Evolutionary conservation across 2,113 vertebrate species (phyloP).

Genomic region (Tragelaphus imberbis): DNA sequence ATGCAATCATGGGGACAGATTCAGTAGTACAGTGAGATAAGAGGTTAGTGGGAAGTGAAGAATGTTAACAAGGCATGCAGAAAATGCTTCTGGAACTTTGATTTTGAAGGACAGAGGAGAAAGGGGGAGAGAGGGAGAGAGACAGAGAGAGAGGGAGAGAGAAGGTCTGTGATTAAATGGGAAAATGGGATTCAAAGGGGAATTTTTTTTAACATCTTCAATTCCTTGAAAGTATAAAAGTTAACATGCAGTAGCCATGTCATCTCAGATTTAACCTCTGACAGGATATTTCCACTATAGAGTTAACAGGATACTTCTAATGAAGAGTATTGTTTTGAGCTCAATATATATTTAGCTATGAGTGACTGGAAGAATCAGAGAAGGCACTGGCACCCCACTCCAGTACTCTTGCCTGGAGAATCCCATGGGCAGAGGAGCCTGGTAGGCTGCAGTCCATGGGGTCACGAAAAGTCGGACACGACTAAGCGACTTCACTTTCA

Average conservation of each 20-base stretch:
- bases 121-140: neutral
- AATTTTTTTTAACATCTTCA: neutral
- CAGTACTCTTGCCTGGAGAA: too few species aligned
- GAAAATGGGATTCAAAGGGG: neutral
- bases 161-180: neutral
- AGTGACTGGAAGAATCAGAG: neutral
- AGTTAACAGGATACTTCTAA: neutral
- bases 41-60: neutral
- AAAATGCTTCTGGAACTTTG: neutral
- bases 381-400: too few species aligned
- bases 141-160: neutral
- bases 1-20: neutral
- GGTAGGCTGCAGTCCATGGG: too few species aligned
- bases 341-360: neutral
- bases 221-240: neutral
- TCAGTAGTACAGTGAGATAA: neutral
- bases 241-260: neutral
- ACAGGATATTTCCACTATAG: neutral
- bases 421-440: too few species aligned
- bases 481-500: too few species aligned
- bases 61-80: neutral
- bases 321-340: neutral
- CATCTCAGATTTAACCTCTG: neutral
- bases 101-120: neutral
- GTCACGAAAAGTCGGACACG: too few species aligned